A percentile compares a stretch with the other conserved stretches of the same genome.
Conservation (phyloP, 1,140 invertebrate genomes). For the Heliconius hermathena region DNA sequence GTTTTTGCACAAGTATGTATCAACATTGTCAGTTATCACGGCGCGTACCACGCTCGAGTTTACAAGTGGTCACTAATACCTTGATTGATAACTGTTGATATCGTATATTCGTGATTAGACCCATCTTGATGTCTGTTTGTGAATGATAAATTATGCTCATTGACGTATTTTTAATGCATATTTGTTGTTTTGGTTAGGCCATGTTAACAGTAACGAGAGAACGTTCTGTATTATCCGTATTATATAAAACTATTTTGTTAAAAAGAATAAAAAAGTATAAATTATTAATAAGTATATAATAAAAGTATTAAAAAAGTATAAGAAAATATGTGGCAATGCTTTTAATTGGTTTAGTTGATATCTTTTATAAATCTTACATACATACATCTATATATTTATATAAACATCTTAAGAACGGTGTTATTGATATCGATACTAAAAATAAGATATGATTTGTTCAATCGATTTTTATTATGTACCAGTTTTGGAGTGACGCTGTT, state of each 20-base stretch:
- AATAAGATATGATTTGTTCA: background rate
- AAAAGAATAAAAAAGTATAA: too few relatives aligned
- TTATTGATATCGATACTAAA: background rate
- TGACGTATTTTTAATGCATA: too few relatives aligned
- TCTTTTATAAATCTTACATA: background rate
- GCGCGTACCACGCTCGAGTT: background rate
- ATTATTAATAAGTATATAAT: too few relatives aligned
- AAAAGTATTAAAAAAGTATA: too few relatives aligned
- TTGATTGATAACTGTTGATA: background rate
- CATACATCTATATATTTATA: background rate
- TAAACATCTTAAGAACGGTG: background rate
- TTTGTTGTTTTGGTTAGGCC: background rate
- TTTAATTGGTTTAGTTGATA: background rate
- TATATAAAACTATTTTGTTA: too few relatives aligned
- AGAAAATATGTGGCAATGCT: background rate
- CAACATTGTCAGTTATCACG: background rate
- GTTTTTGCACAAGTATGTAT: background rate
- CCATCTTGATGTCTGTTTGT: background rate
- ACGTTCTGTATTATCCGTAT: too few relatives aligned
- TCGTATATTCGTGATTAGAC: background rate
- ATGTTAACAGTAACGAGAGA: background rate
- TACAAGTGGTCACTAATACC: background rate
- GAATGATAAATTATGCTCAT: background rate
- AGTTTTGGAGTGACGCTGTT: background rate
- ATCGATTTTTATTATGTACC: constrained; percentile 3